Conservation (phyloP, 2,888 invertebrate species). For the Euzetes globulus region DNA sequence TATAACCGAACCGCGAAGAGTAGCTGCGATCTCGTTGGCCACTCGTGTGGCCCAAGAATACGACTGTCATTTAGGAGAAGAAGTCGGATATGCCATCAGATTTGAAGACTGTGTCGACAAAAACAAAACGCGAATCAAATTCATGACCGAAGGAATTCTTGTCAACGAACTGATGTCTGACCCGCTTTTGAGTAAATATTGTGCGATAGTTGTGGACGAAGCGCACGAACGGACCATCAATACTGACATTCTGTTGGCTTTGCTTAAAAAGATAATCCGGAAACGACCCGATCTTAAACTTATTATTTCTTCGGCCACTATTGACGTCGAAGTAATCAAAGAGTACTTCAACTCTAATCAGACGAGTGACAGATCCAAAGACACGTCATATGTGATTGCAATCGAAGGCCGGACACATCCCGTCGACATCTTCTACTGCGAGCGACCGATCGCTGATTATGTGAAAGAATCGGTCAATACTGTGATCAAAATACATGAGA, state of each 20-base stretch:
- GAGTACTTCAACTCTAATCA: slow-evolving; percentile 64
- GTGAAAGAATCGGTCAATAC: slow-evolving; percentile 72
- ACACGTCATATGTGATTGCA: slow-evolving; percentile 71
- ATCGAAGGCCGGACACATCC: slow-evolving; percentile 82
- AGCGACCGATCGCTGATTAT: too few species aligned
- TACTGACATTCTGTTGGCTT: slow-evolving; percentile 87
- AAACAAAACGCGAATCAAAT: slow-evolving; percentile 54
- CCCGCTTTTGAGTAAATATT: slow-evolving; percentile 79
- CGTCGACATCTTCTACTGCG: slow-evolving; percentile 64
- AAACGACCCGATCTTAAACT: slow-evolving; percentile 73
- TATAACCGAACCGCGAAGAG: slow-evolving; percentile 83
- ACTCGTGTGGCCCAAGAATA: slow-evolving; percentile 79
- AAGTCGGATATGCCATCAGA: slow-evolving; percentile 76
- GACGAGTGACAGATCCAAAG: slow-evolving; percentile 48
- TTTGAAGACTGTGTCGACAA: slow-evolving; percentile 51
- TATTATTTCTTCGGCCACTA: slow-evolving; percentile 87
- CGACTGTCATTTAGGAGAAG: slow-evolving; percentile 64
- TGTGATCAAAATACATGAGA: slow-evolving; percentile 70
- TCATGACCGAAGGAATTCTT: slow-evolving; percentile 91
- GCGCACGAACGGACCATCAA: slow-evolving; percentile 88
- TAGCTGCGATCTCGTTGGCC: slow-evolving; percentile 81
- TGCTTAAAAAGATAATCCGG: slow-evolving; percentile 81
- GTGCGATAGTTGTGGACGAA: slow-evolving; percentile 82
- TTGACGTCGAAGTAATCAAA: slow-evolving; percentile 78
- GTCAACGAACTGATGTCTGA: slow-evolving; percentile 90